phyloP scores from a whole-genome alignment of 1,140 invertebrate species.

The Diachasma alloeum region DNA sequence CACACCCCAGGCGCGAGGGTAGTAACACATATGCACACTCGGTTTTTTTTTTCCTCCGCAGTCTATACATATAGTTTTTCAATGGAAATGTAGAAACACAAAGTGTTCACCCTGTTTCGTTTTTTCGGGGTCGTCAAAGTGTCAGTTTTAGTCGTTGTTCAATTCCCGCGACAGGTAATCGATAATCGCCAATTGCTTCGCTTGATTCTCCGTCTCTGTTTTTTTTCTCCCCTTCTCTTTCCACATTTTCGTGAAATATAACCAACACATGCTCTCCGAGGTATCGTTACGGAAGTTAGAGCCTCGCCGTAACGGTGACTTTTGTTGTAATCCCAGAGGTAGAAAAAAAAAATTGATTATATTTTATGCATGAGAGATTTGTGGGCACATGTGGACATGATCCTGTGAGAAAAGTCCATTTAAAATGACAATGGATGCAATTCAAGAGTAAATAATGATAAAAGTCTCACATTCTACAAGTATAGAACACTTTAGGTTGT shows the following conservation, averaged over 20 bases:
- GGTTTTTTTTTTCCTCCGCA: not conserved
- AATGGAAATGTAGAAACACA: not conserved
- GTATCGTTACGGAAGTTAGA: slow-evolving; percentile 25
- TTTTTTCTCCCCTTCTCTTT: not conserved
- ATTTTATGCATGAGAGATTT: slow-evolving; percentile 13
- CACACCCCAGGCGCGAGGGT: slow-evolving; percentile 5
- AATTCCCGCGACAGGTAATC: slow-evolving; percentile 32
- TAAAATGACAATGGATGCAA: no score
- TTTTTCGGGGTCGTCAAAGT: not conserved
- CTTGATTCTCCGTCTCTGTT: slow-evolving; percentile 13
- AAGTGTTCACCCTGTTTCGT: not conserved
- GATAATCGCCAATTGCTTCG: slow-evolving; percentile 34
- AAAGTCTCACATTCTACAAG: no score
- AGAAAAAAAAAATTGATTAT: slow-evolving; percentile 13
- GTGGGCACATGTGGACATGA: not conserved
- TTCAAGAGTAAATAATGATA: no score
- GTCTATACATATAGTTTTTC: not conserved
- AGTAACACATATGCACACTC: slow-evolving; percentile 1
- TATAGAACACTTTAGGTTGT: no score
- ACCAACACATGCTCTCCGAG: slow-evolving; percentile 23
- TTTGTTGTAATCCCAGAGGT: slow-evolving; percentile 27
- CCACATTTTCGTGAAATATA: not conserved
- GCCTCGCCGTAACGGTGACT: slow-evolving; percentile 10
- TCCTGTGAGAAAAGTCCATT: not conserved
- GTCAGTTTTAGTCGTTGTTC: not conserved